Conservation (phyloP, 2,888 invertebrate genomes). For the Biston stratarius region DNA sequence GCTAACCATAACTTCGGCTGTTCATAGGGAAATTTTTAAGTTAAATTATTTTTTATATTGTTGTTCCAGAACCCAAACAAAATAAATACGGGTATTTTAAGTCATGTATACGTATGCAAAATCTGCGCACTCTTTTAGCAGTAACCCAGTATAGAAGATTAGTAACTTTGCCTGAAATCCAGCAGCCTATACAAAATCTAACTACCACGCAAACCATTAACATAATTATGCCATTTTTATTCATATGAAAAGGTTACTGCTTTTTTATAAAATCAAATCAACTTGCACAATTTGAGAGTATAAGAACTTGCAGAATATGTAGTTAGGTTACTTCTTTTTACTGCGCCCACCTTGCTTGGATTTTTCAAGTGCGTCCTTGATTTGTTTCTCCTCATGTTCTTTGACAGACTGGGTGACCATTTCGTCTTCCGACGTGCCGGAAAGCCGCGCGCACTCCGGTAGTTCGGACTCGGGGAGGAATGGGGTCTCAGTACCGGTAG, state of each 20-base stretch:
- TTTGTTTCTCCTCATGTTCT: conserved; percentile 89
- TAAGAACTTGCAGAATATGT: background rate
- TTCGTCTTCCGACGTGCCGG: conserved; percentile 89
- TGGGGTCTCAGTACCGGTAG: conserved; percentile 95
- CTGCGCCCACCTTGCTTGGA: conserved; percentile 87
- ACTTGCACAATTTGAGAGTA: conserved; percentile 42
- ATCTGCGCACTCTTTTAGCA: too few relatives aligned
- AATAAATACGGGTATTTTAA: too few relatives aligned
- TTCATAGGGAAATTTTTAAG: too few relatives aligned
- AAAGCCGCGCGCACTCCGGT: conserved; percentile 92
- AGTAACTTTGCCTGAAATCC: too few relatives aligned
- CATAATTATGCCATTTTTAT: conserved; percentile 66
- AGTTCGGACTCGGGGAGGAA: conserved; percentile 92
- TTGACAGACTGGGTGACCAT: conserved; percentile 75
- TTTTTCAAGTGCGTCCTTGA: conserved; percentile 90
- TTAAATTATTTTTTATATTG: too few relatives aligned
- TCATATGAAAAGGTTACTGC: conserved; percentile 54
- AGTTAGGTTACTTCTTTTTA: conserved; percentile 62
- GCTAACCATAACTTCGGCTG: too few relatives aligned
- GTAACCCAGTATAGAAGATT: too few relatives aligned
- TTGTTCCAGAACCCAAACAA: too few relatives aligned
- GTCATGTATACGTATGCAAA: too few relatives aligned
- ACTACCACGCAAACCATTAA: conserved; percentile 1
- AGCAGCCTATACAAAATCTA: background rate
- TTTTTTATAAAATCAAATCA: conserved; percentile 38